phyloP scores from a whole-genome alignment of 2,113 vertebrate genomes.

The Acrocephalus arundinaceus region DNA sequence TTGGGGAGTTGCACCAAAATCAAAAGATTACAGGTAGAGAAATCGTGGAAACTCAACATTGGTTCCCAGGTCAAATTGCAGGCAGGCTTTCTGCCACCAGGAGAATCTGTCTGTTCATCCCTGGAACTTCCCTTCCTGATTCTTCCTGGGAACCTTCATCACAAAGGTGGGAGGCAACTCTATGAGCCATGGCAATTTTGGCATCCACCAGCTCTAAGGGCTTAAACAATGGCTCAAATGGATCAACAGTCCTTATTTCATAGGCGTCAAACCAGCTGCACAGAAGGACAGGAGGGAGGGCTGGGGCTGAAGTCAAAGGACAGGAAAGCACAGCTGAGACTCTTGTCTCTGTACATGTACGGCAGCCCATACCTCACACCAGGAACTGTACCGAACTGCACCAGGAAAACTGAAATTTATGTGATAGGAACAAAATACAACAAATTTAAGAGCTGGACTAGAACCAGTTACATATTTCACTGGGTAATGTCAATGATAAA shows the following conservation, averaged over 20 bases:
- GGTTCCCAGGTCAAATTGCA: background rate
- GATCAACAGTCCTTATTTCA: background rate
- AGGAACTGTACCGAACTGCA: fast-evolving
- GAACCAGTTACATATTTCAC: background rate
- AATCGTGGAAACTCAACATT: background rate
- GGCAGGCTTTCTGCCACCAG: background rate
- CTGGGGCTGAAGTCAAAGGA: background rate
- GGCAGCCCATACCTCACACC: background rate
- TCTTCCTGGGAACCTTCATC: background rate
- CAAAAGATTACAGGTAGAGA: background rate
- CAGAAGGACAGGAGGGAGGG: background rate
- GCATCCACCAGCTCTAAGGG: background rate
- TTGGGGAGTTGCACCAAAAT: background rate
- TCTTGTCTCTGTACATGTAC: background rate
- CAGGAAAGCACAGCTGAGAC: background rate
- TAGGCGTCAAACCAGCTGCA: background rate
- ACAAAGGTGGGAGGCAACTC: background rate
- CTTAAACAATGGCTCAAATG: background rate
- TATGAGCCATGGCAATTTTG: background rate
- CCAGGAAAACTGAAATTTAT: background rate
- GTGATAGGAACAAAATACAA: background rate
- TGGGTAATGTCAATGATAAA: background rate
- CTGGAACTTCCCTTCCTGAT: background rate
- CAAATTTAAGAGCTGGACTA: background rate
- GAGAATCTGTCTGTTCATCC: background rate